phyloP scores from a whole-genome alignment of 64 coral and sea anemone genomes.

The Actinia equina region DNA sequence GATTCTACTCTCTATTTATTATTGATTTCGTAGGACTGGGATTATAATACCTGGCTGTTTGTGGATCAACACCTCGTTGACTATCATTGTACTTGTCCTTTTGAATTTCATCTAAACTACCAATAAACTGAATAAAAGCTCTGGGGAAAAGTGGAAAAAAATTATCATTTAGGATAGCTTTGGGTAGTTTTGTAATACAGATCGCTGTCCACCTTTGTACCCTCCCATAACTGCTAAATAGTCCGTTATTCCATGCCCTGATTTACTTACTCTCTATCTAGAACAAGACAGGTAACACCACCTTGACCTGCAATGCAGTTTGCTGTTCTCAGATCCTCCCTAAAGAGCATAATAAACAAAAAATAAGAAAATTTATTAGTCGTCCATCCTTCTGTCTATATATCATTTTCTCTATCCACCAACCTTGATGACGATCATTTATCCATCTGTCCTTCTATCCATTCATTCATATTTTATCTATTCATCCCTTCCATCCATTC shows the following conservation, averaged over 20 bases:
- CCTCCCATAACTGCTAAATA: too few relatives aligned
- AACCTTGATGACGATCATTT: too few relatives aligned
- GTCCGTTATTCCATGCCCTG: too few relatives aligned
- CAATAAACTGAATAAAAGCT: conserved; percentile 89
- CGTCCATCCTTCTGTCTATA: too few relatives aligned
- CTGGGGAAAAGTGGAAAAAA: conserved; percentile 25
- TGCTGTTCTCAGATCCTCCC: conserved; percentile 93
- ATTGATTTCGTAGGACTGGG: neutral
- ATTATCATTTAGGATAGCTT: too few relatives aligned
- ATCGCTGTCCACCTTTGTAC: too few relatives aligned
- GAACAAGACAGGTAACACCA: conserved; percentile 81
- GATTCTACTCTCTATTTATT: too few relatives aligned
- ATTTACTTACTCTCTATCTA: conserved; percentile 98
- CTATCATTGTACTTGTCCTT: conserved; percentile 83
- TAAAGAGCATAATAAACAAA: conserved; percentile 23
- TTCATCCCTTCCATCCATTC: too few relatives aligned
- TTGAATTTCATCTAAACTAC: conserved; percentile 88
- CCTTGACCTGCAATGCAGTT: conserved; percentile 92
- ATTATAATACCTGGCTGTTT: conserved; percentile 61
- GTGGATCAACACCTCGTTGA: conserved; percentile 78
- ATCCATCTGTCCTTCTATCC: too few relatives aligned
- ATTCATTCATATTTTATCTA: too few relatives aligned
- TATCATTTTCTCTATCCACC: too few relatives aligned
- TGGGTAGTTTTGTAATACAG: too few relatives aligned
- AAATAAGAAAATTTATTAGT: neutral